phyloP scores from a whole-genome alignment of 2,888 invertebrate genomes.

The Ophion ellenae region DNA sequence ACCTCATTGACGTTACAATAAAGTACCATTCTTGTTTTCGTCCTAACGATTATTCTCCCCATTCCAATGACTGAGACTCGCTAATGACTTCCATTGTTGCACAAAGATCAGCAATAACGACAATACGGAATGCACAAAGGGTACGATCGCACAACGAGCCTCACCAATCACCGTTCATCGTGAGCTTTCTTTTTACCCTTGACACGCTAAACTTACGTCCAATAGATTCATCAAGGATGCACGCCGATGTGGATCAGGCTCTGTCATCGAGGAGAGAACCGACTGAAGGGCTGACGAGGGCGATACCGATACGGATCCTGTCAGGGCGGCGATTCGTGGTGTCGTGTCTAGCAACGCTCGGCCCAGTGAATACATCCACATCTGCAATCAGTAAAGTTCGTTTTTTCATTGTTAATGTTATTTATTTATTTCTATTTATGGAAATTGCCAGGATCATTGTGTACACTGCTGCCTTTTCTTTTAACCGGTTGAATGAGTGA shows the following conservation, averaged over 20 bases:
- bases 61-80: not conserved
- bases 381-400: slow-evolving; percentile 82
- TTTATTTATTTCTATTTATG: not conserved
- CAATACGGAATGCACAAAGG: not conserved
- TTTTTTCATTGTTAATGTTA: not conserved
- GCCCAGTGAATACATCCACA: slow-evolving; percentile 87
- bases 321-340: slow-evolving; percentile 82
- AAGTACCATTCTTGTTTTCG: not conserved
- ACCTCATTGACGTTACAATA: not conserved
- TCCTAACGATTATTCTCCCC: not conserved
- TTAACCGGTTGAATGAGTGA: no score
- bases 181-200: not conserved
- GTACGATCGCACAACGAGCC: not conserved
- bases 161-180: not conserved
- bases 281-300: slow-evolving; percentile 85
- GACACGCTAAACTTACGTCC: slow-evolving; percentile 84
- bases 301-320: slow-evolving; percentile 83
- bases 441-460: no score
- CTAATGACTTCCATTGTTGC: not conserved
- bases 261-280: slow-evolving; percentile 86
- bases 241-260: slow-evolving; percentile 84
- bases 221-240: slow-evolving; percentile 87
- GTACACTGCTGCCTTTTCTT: no score
- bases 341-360: slow-evolving; percentile 85
- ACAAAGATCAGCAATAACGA: not conserved